phyloP scores from a whole-genome alignment of 2,113 vertebrate species.

The Oryzias melastigma region DNA sequence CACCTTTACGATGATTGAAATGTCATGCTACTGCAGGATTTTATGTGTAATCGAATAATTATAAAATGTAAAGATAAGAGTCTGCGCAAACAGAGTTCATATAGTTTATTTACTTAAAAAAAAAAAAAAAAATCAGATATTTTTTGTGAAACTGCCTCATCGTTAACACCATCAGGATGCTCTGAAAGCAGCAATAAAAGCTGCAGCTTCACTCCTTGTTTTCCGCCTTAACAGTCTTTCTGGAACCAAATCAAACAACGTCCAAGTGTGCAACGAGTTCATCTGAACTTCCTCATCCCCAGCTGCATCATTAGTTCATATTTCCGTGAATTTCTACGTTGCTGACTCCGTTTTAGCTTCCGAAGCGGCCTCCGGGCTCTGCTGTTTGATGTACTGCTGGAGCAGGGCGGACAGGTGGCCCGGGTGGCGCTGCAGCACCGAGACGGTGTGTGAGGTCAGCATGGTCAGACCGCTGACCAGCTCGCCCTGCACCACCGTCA shows the following conservation, averaged over 20 bases:
- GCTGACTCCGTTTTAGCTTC: constrained; percentile 34
- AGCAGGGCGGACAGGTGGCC: constrained; percentile 78
- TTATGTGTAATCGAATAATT: background rate
- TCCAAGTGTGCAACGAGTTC: background rate
- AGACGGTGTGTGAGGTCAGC: constrained; percentile 74
- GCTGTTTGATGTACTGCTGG: constrained; percentile 81
- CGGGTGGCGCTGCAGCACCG: constrained; percentile 80
- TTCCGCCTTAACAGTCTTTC: background rate
- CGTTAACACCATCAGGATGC: too few species aligned
- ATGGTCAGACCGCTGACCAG: constrained; percentile 78
- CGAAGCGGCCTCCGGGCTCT: background rate
- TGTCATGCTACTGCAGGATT: too few species aligned
- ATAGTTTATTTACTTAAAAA: constrained; percentile 37
- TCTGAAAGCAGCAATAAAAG: background rate
- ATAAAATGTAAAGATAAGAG: background rate
- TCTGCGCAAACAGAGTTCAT: background rate
- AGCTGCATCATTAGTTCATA: background rate
- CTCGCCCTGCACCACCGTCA: constrained; percentile 75
- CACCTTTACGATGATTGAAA: too few species aligned
- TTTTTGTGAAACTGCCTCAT: too few species aligned
- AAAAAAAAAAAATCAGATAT: background rate
- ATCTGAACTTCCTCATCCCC: background rate
- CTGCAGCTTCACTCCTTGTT: constrained; percentile 1
- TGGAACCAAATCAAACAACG: background rate
- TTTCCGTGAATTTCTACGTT: constrained; percentile 30